These are phyloP conservation scores for Anastatus disparis DNA, from an alignment of 1,140 invertebrate species.

Conservation along the genomic window DNA sequence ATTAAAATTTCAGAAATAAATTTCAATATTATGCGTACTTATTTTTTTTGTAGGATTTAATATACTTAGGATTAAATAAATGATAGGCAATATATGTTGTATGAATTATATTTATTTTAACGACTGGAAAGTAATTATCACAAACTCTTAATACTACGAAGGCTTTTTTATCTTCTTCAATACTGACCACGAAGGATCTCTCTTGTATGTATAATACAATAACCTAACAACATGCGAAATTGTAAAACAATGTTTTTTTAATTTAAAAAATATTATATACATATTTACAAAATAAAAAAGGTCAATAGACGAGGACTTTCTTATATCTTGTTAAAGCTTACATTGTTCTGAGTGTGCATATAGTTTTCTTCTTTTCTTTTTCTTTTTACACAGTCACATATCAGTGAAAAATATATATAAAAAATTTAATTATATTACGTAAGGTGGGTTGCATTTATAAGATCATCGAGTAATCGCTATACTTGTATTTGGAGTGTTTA, in stretches of 20 bases:
- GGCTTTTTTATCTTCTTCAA: constrained; percentile 41
- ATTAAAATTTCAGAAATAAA: too few species aligned
- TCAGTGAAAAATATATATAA: constrained; percentile 25
- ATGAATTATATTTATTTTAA: constrained; percentile 40
- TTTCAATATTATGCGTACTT: too few species aligned
- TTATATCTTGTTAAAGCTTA: constrained; percentile 54
- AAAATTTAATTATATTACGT: constrained; percentile 14
- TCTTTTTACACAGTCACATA: constrained; percentile 10
- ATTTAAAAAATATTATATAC: constrained; percentile 47
- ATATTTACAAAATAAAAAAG: constrained; percentile 53
- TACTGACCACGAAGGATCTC: constrained; percentile 42
- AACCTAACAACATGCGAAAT: constrained; percentile 30
- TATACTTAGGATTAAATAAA: not conserved
- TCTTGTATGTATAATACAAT: constrained; percentile 33
- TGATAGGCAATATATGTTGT: not conserved
- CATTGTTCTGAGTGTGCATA: constrained; percentile 13
- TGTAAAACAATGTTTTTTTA: constrained; percentile 50
- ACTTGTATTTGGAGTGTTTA: constrained; percentile 12
- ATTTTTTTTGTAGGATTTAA: too few species aligned
- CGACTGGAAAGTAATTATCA: constrained; percentile 56
- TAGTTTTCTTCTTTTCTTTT: too few species aligned
- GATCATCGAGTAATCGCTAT: not conserved
- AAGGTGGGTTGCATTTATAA: not conserved
- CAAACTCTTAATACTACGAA: constrained; percentile 55
- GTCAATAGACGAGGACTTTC: constrained; percentile 16